Evolutionary conservation across 1,140 invertebrate species (phyloP), one percentile per base, ranked within the genome.

Genomic region (Lamellibrachia luymesi): DNA sequence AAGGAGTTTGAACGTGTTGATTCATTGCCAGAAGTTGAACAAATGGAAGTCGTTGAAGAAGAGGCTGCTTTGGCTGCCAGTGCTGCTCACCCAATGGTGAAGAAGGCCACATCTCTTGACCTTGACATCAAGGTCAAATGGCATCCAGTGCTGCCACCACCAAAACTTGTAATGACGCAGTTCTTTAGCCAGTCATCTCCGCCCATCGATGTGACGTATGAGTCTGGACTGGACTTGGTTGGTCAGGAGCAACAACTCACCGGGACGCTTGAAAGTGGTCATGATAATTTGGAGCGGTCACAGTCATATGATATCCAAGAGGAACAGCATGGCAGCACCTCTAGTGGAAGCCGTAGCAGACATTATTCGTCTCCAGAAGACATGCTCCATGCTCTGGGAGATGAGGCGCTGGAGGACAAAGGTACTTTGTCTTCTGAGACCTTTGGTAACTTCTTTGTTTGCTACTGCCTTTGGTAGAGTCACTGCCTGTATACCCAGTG

Each of bases 201-300:
- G 38, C 93, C 93, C 6, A 93, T 94, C 90, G 93, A 94, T 93
- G 91, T 93, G 38, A 94, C 93, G 1, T 93, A 93, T 51, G 93
- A 94, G 64, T 94, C 93, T 22, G 93, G 92, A 6, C 92, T 94
- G 22, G 92, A 94, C 80, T 52, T 49, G 50, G 90, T 80, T 38
- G 56, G n/a, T 52, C 50, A n/a, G 56, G 51, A 91, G 91, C 91
- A n/a, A 52, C 90, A 52, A 22, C 5, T 91, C 27, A 50, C 51
- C 50, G 91, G n/a, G 91, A 92, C 93, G 25, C 50, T 90, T 7
- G 90, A 50, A n/a, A 80, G 64, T 80, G 64, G 64, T 4, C 64
- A 80, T 22, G 64, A 80, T 22, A 80, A 80, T 22, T 80, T 91
- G 91, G 94, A 94, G 56, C 51, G 93, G 50, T 90, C 93, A 38